phyloP scores from a whole-genome alignment of 2,888 invertebrate genomes.

The Drosophila longiperda region DNA sequence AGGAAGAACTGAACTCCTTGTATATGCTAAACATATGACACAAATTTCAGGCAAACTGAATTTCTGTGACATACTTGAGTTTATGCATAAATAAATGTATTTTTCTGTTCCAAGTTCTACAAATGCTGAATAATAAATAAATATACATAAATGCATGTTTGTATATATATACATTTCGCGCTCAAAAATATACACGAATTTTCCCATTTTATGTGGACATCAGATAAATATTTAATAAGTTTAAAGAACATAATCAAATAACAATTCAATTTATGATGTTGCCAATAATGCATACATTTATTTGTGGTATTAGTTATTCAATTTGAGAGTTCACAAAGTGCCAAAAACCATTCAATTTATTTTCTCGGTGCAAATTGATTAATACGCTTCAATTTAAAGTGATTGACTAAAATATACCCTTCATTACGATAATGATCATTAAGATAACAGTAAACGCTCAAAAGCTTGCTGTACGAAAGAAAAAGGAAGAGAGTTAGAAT shows the following conservation, averaged over 20 bases:
- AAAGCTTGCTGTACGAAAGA: conserved; percentile 34
- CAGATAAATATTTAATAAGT: conserved; percentile 17
- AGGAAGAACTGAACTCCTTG: background rate
- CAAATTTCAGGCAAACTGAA: background rate
- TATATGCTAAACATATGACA: background rate
- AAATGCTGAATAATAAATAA: background rate
- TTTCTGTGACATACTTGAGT: background rate
- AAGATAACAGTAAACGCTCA: conserved; percentile 38
- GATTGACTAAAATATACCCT: background rate
- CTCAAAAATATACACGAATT: background rate
- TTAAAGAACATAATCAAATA: conserved; percentile 27
- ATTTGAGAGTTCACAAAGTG: background rate
- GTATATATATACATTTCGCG: background rate
- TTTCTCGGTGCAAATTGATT: background rate
- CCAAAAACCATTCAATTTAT: conserved; percentile 3
- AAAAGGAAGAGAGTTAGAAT: conserved; percentile 3
- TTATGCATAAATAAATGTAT: background rate
- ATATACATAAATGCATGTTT: background rate
- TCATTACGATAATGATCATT: no score
- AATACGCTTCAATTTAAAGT: background rate
- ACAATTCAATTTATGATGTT: conserved; percentile 13
- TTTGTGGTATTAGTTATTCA: conserved; percentile 12
- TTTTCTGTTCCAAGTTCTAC: background rate
- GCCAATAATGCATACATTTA: conserved; percentile 15
- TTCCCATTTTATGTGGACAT: background rate